A percentile compares a stretch with the other conserved stretches of the same genome.
phyloP scores from a whole-genome alignment of 2,888 invertebrate genomes.

The Drosophila antonietae region DNA sequence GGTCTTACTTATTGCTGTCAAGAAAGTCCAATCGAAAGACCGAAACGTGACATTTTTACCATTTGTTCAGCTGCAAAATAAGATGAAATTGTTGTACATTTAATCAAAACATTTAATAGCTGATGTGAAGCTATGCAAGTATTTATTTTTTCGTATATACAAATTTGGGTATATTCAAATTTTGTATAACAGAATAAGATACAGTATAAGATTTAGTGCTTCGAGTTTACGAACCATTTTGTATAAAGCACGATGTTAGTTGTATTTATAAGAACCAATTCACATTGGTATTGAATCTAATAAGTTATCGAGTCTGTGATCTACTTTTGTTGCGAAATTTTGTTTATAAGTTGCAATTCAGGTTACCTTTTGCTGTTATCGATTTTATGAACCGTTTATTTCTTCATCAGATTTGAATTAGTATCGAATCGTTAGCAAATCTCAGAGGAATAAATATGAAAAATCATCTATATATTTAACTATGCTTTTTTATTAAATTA shows the following conservation, averaged over 20 bases:
- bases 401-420: neutral
- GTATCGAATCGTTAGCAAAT: neutral
- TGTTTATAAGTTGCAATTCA: neutral
- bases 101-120: neutral
- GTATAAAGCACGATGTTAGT: neutral
- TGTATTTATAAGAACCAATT: neutral
- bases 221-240: neutral
- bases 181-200: neutral
- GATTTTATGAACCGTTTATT: neutral
- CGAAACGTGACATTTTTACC: constrained; percentile 50
- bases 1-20: constrained; percentile 5
- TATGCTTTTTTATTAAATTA: neutral
- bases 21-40: constrained; percentile 16
- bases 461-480: too few relatives aligned
- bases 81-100: constrained; percentile 24
- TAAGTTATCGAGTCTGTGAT: neutral
- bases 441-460: neutral
- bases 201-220: neutral
- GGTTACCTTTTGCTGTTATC: neutral
- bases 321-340: neutral
- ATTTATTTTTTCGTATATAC: neutral
- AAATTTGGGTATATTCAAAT: neutral
- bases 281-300: neutral
- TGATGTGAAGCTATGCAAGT: neutral
- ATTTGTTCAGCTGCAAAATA: constrained; percentile 13